These are phyloP conservation scores for Boloria euphrosyne DNA, from an alignment of 2,888 invertebrate species.

Conservation along the genomic window DNA sequence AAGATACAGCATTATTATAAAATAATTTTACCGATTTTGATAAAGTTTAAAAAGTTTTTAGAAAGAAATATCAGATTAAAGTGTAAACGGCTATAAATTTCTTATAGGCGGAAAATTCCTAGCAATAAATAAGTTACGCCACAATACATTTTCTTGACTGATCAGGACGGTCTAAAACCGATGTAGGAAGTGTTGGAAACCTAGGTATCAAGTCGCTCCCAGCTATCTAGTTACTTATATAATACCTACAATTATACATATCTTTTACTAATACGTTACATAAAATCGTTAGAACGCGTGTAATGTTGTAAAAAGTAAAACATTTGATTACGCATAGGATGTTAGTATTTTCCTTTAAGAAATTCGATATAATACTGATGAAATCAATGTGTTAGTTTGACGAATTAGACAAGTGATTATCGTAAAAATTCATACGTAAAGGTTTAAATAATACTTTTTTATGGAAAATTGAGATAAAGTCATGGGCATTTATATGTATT, in stretches of 20 bases:
- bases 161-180: conserved; percentile 46
- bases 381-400: conserved; percentile 6
- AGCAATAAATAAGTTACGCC: conserved; percentile 48
- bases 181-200: conserved; percentile 61
- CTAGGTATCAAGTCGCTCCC: conserved; percentile 38
- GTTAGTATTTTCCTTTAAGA: not conserved
- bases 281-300: conserved; percentile 31
- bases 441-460: no score
- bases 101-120: conserved; percentile 4
- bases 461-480: no score
- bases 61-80: no score
- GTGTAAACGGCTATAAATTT: not conserved
- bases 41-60: not conserved
- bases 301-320: conserved; percentile 20
- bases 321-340: conserved; percentile 1
- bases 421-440: not conserved
- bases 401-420: conserved; percentile 2
- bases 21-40: conserved; percentile 3
- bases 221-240: conserved; percentile 39
- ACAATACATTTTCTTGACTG: conserved; percentile 56
- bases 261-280: conserved; percentile 33
- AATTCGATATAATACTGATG: conserved; percentile 11
- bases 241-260: conserved; percentile 39
- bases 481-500: no score
- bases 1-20: not conserved